These are phyloP conservation scores for Aricia artaxerxes DNA, from an alignment of 2,888 invertebrate genomes.

Conservation along the genomic window DNA sequence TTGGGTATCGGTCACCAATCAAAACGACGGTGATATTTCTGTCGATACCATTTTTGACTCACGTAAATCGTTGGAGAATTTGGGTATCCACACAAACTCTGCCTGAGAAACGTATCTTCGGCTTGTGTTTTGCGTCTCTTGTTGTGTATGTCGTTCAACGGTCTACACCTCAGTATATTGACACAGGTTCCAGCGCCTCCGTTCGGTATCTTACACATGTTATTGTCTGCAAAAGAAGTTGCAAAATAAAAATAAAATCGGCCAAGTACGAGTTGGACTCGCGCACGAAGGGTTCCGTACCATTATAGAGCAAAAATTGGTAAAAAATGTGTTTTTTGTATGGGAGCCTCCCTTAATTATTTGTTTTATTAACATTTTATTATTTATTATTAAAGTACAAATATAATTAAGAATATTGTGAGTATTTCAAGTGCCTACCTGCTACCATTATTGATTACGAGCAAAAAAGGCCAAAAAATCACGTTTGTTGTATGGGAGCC, in stretches of 20 bases:
- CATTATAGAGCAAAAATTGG: too few species aligned
- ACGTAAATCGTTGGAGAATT: constrained; percentile 37
- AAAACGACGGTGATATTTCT: background rate
- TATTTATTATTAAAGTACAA: too few species aligned
- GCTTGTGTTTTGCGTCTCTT: constrained; percentile 40
- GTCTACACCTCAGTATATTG: constrained; percentile 45
- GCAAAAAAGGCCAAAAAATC: too few species aligned
- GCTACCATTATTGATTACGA: too few species aligned
- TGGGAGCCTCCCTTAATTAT: too few species aligned
- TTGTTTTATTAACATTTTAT: too few species aligned
- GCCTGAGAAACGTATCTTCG: constrained; percentile 44
- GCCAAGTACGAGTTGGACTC: too few species aligned
- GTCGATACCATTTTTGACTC: constrained; percentile 9
- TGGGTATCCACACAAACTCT: constrained; percentile 44
- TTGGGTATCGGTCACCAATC: background rate
- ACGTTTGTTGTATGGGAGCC: too few species aligned
- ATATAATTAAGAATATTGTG: too few species aligned
- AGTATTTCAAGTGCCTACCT: too few species aligned
- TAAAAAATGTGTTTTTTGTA: too few species aligned
- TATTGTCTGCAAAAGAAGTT: constrained; percentile 41
- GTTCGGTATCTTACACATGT: constrained; percentile 48
- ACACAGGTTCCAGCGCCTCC: constrained; percentile 47
- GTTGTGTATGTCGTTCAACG: constrained; percentile 42
- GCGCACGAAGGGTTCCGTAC: too few species aligned
- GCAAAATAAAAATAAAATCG: background rate